A percentile compares a stretch with the other conserved stretches of the same genome.
Evolutionary conservation across 2,888 invertebrate species (phyloP).

Genomic region (Elmis aenea): DNA sequence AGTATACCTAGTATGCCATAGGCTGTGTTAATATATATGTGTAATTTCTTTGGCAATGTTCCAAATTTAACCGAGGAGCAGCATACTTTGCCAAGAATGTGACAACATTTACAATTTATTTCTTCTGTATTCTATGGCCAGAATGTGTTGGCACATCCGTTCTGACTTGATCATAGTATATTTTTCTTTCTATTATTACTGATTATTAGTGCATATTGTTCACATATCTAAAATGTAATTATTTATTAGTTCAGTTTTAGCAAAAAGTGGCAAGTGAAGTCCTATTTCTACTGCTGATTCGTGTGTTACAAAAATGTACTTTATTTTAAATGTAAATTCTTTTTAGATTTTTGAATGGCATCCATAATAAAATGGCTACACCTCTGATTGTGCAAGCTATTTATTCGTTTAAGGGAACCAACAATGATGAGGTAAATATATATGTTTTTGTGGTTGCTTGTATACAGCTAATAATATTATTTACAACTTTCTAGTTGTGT

Average conservation of each 20-base stretch:
- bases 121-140: slow-evolving; percentile 7
- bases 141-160: slow-evolving; percentile 12
- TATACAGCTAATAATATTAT: background rate
- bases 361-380: slow-evolving; percentile 47
- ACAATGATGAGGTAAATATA: slow-evolving; percentile 83
- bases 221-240: slow-evolving; percentile 4
- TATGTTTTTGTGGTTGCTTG: background rate
- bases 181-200: background rate
- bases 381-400: slow-evolving; percentile 80
- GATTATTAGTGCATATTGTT: background rate
- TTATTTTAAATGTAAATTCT: too few relatives aligned
- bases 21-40: slow-evolving; percentile 13
- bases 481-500: slow-evolving; percentile 59
- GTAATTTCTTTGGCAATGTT: slow-evolving; percentile 21
- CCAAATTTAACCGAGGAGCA: slow-evolving; percentile 21
- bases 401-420: slow-evolving; percentile 90
- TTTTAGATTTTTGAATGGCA: slow-evolving; percentile 14
- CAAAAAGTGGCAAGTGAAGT: slow-evolving; percentile 6
- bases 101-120: slow-evolving; percentile 43
- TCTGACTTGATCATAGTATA: slow-evolving; percentile 8
- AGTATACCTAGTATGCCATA: too few relatives aligned
- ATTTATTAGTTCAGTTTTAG: slow-evolving; percentile 5
- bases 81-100: slow-evolving; percentile 45
- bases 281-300: slow-evolving; percentile 12
- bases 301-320: too few relatives aligned